A percentile compares a stretch with the other conserved stretches of the same genome.
phyloP scores from a whole-genome alignment of 1,140 invertebrate species.

The Neodiprion virginianus region DNA sequence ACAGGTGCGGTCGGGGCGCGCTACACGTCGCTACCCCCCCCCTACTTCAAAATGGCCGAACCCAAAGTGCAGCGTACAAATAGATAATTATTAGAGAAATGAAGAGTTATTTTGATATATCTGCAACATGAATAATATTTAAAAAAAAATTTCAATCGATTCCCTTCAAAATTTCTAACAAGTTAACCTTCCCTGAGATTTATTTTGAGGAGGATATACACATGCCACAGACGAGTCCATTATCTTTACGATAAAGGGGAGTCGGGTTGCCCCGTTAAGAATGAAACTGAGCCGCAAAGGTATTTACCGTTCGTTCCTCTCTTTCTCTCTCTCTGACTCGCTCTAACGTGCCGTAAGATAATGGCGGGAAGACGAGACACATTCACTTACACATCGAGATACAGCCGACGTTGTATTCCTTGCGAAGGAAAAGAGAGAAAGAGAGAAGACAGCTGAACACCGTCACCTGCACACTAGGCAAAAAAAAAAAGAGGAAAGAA shows the following conservation, averaged over 20 bases:
- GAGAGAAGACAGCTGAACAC: constrained; percentile 28
- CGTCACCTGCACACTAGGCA: constrained; percentile 26
- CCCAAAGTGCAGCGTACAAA: constrained; percentile 28
- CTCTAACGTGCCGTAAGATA: constrained; percentile 25
- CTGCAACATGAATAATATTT: not conserved
- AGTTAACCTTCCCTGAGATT: constrained; percentile 6
- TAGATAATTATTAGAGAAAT: not conserved
- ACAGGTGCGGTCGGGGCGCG: constrained; percentile 9
- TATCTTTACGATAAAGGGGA: constrained; percentile 27
- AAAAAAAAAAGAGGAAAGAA: not conserved
- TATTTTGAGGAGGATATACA: constrained; percentile 10
- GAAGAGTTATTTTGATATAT: not conserved
- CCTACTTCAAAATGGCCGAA: constrained; percentile 49
- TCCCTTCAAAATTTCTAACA: not conserved
- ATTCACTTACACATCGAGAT: constrained; percentile 25
- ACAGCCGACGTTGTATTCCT: constrained; percentile 15
- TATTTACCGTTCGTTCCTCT: not conserved
- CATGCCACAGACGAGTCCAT: constrained; percentile 47
- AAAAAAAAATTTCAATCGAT: too few species aligned
- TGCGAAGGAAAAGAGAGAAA: constrained; percentile 17
- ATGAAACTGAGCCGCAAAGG: constrained; percentile 32
- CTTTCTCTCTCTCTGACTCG: not conserved
- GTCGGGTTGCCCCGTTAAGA: constrained; percentile 36
- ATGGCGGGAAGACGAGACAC: constrained; percentile 47
- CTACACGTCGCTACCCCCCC: constrained; percentile 36